Evolutionary conservation across 92 coral and sea anemone genomes (phyloP).

Genomic region (Epizoanthus rinbou): DNA sequence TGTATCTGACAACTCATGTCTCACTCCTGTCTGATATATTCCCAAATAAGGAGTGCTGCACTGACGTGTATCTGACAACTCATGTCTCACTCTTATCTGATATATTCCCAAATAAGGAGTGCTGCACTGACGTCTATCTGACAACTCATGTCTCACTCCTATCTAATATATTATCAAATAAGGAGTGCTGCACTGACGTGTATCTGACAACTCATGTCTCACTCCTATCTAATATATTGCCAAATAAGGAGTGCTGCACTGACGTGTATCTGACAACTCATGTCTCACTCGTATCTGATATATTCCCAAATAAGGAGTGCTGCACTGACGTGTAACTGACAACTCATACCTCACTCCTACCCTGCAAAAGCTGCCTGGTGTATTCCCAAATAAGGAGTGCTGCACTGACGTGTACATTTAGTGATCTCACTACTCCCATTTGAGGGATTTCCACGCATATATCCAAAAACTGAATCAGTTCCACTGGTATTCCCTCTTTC

Average conservation of each 20-base stretch:
- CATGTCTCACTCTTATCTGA: constrained; percentile 46
- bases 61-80: constrained; percentile 62
- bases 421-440: constrained; percentile 92
- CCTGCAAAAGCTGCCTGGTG: constrained; percentile 83
- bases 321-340: constrained; percentile 71
- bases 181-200: constrained; percentile 98
- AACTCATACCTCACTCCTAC: constrained; percentile 14
- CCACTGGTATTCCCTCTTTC: constrained; percentile 95
- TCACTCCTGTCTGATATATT: constrained; percentile 60
- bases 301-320: constrained; percentile 99
- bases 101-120: constrained; percentile 97
- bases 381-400: constrained; percentile 99
- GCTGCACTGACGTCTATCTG: constrained; percentile 99
- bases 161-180: constrained; percentile 94
- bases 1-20: constrained; percentile 16
- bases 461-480: constrained; percentile 90
- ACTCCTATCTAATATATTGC: too few relatives aligned
- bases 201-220: too few relatives aligned
- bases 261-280: not conserved
- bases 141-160: too few relatives aligned
- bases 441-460: constrained; percentile 99
- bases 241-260: too few relatives aligned
- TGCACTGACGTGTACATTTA: constrained; percentile 98
- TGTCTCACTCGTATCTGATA: constrained; percentile 40
- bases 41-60: constrained; percentile 98